phyloP scores from a whole-genome alignment of 2,888 invertebrate genomes.

The Tetheella fluctuosa region DNA sequence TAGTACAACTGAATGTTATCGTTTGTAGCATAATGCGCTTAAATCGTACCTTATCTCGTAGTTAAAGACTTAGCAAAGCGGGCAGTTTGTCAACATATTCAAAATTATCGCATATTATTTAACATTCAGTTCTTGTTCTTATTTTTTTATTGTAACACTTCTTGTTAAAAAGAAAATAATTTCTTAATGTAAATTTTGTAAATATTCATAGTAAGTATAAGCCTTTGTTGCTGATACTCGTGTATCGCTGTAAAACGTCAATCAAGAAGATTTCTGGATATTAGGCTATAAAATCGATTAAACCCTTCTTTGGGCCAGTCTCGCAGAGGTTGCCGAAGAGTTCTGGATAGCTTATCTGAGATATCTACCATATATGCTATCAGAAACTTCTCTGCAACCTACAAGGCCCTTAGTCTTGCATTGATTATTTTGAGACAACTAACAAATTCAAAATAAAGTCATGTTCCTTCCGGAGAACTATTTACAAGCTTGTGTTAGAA shows the following conservation, averaged over 20 bases:
- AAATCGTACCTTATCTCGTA: neutral
- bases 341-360: no score
- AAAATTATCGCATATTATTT: slow-evolving; percentile 7
- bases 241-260: slow-evolving; percentile 20
- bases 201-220: slow-evolving; percentile 66
- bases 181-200: slow-evolving; percentile 72
- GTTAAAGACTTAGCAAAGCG: neutral
- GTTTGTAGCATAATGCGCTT: slow-evolving; percentile 1
- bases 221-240: slow-evolving; percentile 51
- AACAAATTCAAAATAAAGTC: no score
- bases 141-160: slow-evolving; percentile 5
- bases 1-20: neutral
- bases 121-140: slow-evolving; percentile 9
- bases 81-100: neutral
- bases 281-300: neutral
- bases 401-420: no score
- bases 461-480: no score
- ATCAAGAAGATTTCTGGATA: neutral
- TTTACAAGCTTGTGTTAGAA: neutral
- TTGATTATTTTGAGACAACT: neutral
- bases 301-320: neutral
- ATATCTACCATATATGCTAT: no score
- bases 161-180: slow-evolving; percentile 17
- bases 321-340: no score
- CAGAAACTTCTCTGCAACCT: no score